These are phyloP conservation scores for Spilosoma lubricipeda DNA, from an alignment of 2,888 invertebrate genomes.

Conservation along the genomic window DNA sequence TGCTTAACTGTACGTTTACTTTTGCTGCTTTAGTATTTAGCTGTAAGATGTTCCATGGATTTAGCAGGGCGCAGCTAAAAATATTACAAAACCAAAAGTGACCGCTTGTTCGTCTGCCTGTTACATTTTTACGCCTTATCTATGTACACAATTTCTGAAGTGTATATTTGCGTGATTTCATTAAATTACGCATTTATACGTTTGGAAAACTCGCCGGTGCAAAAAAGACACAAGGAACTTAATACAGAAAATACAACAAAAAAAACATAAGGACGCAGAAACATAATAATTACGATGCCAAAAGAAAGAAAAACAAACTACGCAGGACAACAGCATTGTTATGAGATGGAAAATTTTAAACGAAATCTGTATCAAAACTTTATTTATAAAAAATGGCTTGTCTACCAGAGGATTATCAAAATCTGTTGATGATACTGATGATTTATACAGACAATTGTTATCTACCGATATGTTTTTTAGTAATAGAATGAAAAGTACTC, in stretches of 20 bases:
- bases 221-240: neutral
- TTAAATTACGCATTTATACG: neutral
- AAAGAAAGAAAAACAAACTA: neutral
- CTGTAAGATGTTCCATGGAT: neutral
- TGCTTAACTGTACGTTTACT: neutral
- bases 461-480: neutral
- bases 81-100: neutral
- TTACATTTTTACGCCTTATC: neutral
- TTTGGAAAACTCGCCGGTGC: neutral
- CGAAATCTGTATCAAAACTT: neutral
- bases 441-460: neutral
- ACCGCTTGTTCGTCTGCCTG: neutral
- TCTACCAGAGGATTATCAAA: neutral
- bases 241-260: neutral
- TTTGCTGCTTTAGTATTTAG: neutral
- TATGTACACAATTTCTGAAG: too few relatives aligned
- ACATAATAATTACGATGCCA: neutral
- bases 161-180: too few relatives aligned
- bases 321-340: too few relatives aligned
- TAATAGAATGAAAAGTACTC: neutral
- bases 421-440: neutral
- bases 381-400: too few relatives aligned
- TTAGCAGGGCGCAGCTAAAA: neutral
- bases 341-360: too few relatives aligned
- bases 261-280: neutral